A percentile compares a stretch with the other conserved stretches of the same genome.
phyloP scores from a whole-genome alignment of 2,113 vertebrate genomes.

The Eleginops maclovinus region DNA sequence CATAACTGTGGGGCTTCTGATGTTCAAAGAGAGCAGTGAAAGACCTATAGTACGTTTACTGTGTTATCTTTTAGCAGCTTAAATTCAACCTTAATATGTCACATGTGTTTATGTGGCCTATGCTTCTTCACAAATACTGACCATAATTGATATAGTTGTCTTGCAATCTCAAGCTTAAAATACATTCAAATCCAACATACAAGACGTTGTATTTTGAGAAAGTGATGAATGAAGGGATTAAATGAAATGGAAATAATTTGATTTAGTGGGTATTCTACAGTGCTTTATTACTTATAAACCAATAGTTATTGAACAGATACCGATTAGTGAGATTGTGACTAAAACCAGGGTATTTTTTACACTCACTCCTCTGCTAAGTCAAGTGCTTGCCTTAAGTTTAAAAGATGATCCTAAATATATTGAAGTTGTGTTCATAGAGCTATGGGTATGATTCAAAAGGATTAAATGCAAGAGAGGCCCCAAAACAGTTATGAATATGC shows the following conservation, averaged over 20 bases:
- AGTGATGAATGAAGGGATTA: too few species aligned
- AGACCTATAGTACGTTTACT: slow-evolving; percentile 23
- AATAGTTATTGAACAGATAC: slow-evolving; percentile 29
- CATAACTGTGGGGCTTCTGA: slow-evolving; percentile 26
- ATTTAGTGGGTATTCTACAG: too few species aligned
- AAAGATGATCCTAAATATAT: background rate
- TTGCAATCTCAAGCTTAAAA: background rate
- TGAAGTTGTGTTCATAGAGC: slow-evolving; percentile 13
- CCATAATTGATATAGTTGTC: background rate
- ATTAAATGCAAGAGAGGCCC: background rate
- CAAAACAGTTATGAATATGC: background rate
- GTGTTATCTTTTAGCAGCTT: slow-evolving; percentile 12
- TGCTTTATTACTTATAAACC: background rate
- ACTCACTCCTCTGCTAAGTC: background rate
- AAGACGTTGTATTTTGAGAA: background rate
- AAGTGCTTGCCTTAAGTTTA: slow-evolving; percentile 1
- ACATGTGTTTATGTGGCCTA: background rate
- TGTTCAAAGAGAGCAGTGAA: slow-evolving; percentile 64
- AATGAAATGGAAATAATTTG: too few species aligned
- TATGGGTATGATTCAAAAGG: background rate
- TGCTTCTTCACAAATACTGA: slow-evolving; percentile 3
- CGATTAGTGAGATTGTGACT: slow-evolving; percentile 14
- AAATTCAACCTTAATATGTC: slow-evolving; percentile 3
- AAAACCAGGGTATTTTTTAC: background rate
- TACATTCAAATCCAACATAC: background rate